phyloP scores from a whole-genome alignment of 2,797 vertebrate species.

The Prunella strophiata region DNA sequence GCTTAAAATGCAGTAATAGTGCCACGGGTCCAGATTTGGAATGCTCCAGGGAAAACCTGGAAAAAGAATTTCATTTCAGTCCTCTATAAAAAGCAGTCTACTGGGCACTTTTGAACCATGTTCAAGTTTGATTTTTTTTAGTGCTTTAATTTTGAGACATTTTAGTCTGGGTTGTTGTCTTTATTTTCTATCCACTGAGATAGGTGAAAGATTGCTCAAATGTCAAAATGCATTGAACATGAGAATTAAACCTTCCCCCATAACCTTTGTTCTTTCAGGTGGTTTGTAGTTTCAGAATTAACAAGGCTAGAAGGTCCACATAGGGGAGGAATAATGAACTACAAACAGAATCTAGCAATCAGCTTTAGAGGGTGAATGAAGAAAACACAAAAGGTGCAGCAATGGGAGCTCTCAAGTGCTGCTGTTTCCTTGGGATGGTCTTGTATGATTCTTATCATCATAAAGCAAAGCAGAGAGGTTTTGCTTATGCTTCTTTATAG shows the following conservation, averaged over 20 bases:
- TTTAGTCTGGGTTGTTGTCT: neutral
- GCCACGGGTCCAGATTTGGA: neutral
- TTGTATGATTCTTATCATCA: neutral
- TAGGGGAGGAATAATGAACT: neutral
- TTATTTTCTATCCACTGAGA: neutral
- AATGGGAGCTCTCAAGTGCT: neutral
- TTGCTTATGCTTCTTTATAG: neutral
- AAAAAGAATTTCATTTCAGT: neutral
- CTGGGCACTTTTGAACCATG: neutral
- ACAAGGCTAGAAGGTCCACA: neutral
- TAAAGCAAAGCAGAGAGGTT: neutral
- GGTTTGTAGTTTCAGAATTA: neutral
- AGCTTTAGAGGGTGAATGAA: neutral
- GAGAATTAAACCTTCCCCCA: neutral
- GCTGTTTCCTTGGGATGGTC: neutral
- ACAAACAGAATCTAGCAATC: neutral
- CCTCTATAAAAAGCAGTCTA: neutral
- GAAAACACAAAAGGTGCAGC: neutral
- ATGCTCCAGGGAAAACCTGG: neutral
- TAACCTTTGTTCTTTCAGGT: neutral
- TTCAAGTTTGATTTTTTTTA: neutral
- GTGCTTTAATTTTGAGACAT: neutral
- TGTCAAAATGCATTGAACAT: neutral
- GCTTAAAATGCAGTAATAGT: neutral
- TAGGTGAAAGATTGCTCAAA: neutral